Conservation (phyloP, 2,888 invertebrate genomes). For the Lithodes maja region DNA sequence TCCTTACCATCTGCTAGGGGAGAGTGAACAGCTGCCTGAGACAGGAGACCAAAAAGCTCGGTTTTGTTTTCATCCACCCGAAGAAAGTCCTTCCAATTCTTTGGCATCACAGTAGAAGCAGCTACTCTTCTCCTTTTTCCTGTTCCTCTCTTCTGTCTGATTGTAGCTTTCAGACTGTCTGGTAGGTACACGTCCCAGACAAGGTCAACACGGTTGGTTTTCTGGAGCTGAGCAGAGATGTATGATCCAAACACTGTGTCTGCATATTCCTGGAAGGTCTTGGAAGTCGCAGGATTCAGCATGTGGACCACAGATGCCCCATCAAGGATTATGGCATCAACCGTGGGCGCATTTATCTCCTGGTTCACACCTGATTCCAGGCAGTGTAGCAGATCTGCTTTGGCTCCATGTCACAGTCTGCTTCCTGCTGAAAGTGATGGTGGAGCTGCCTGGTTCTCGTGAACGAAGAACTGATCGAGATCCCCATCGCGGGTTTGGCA, state of each 20-base stretch:
- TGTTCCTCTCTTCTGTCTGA: background rate
- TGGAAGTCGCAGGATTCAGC: conserved; percentile 15
- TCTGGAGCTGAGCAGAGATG: conserved; percentile 7
- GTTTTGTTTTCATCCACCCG: too few species aligned
- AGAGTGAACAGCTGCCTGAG: too few species aligned
- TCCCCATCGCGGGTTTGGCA: conserved; percentile 53
- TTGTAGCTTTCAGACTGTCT: background rate
- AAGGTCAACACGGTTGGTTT: background rate
- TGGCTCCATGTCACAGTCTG: background rate
- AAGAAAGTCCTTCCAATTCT: conserved; percentile 24
- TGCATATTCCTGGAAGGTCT: conserved; percentile 12
- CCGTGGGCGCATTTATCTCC: conserved; percentile 10
- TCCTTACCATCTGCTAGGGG: too few species aligned
- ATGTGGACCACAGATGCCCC: background rate
- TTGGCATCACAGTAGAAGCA: conserved; percentile 10
- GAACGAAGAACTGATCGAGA: conserved; percentile 40
- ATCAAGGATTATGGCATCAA: conserved; percentile 20
- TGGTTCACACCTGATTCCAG: background rate
- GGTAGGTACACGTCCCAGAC: conserved; percentile 16
- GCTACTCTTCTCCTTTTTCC: conserved; percentile 1
- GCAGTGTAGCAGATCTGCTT: conserved; percentile 30
- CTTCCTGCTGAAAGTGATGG: conserved; percentile 12
- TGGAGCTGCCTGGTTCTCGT: conserved; percentile 40
- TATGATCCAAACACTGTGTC: conserved; percentile 11
- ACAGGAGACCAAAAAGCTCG: too few species aligned